These are phyloP conservation scores for Cichlasoma orientale DNA, from an alignment of 2,797 vertebrate species.

Conservation along the genomic window DNA sequence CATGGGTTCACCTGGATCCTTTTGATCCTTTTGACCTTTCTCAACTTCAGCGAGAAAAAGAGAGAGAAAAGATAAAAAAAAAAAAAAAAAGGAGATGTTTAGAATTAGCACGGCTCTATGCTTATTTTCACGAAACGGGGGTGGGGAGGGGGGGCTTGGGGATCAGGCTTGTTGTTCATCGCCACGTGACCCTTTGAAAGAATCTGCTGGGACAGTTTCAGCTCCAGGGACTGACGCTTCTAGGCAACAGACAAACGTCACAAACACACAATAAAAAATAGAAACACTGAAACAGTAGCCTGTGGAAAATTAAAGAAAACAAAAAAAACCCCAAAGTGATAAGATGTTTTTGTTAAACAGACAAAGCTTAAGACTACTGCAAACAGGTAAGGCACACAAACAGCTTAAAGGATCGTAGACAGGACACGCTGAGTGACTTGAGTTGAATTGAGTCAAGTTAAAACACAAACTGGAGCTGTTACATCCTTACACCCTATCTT, in stretches of 20 bases:
- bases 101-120: slow-evolving; percentile 84
- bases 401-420: slow-evolving; percentile 63
- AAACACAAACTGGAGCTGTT: slow-evolving; percentile 76
- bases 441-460: slow-evolving; percentile 59
- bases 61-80: slow-evolving; percentile 90
- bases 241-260: slow-evolving; percentile 71
- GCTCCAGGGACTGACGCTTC: slow-evolving; percentile 64
- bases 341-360: slow-evolving; percentile 78
- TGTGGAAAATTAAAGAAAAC: slow-evolving; percentile 76
- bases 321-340: slow-evolving; percentile 35
- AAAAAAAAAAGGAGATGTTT: slow-evolving; percentile 84
- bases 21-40: slow-evolving; percentile 96
- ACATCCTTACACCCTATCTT: slow-evolving; percentile 56
- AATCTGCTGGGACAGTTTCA: slow-evolving; percentile 65
- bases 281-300: slow-evolving; percentile 81
- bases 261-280: slow-evolving; percentile 67
- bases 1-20: slow-evolving; percentile 99
- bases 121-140: slow-evolving; percentile 54
- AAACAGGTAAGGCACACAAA: slow-evolving; percentile 81
- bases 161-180: slow-evolving; percentile 55
- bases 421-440: slow-evolving; percentile 78
- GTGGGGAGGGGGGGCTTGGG: neutral
- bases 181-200: slow-evolving; percentile 64
- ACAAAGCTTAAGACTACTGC: slow-evolving; percentile 75
- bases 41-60: slow-evolving; percentile 84